A percentile compares a stretch with the other conserved stretches of the same genome.
These are phyloP conservation scores for Cygnus olor DNA, from an alignment of 2,797 vertebrate genomes.

Conservation along the genomic window DNA sequence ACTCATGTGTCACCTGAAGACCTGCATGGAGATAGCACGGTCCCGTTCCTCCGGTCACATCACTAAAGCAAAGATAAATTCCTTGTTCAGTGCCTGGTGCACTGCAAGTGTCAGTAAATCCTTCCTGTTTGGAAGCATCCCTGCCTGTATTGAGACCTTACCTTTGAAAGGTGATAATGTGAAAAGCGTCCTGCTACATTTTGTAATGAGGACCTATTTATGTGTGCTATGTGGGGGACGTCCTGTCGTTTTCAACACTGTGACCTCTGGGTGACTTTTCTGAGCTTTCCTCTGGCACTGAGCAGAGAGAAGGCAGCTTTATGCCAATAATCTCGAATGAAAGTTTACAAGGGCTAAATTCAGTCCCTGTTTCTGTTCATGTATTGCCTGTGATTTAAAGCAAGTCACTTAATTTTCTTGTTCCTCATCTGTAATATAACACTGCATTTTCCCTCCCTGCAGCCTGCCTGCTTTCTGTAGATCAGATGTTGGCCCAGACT, in stretches of 20 bases:
- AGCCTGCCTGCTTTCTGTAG: not conserved
- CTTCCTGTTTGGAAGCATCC: not conserved
- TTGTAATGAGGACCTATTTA: not conserved
- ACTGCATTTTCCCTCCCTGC: not conserved
- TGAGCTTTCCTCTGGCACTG: not conserved
- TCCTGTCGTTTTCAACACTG: not conserved
- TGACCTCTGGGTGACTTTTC: not conserved
- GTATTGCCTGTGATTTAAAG: not conserved
- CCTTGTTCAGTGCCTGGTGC: fast-evolving
- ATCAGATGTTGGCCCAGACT: not conserved
- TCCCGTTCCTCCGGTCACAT: not conserved
- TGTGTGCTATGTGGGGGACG: not conserved
- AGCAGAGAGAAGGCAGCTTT: not conserved
- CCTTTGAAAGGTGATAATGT: slow-evolving; percentile 2
- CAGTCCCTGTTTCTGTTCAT: not conserved
- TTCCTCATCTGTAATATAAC: not conserved
- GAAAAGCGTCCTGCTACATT: not conserved
- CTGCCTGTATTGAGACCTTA: not conserved
- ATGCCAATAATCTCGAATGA: not conserved
- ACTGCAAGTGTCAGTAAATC: not conserved
- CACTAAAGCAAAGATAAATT: not conserved
- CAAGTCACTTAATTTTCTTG: slow-evolving; percentile 1
- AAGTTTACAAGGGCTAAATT: not conserved
- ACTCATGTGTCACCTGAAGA: not conserved
- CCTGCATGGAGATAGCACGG: not conserved